These are phyloP conservation scores for Pammene aurita DNA, from an alignment of 2,888 invertebrate species.

Conservation along the genomic window DNA sequence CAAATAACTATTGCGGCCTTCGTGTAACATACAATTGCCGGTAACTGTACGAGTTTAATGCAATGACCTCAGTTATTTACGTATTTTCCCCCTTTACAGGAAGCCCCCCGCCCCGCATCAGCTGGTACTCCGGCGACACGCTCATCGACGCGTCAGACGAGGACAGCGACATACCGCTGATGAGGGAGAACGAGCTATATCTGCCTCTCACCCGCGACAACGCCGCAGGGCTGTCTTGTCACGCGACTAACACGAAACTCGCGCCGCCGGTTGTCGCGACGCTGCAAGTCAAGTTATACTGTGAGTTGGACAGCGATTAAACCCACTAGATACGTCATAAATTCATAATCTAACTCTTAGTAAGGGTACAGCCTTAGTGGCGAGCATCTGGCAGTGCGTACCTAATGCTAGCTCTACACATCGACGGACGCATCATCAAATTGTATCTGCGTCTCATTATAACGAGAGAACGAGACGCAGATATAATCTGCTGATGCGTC, in stretches of 20 bases:
- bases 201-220: slow-evolving; percentile 87
- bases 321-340: too few species aligned
- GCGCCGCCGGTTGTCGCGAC: slow-evolving; percentile 86
- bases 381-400: too few species aligned
- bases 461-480: too few species aligned
- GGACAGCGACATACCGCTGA: slow-evolving; percentile 84
- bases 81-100: slow-evolving; percentile 72
- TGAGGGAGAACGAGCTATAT: slow-evolving; percentile 87
- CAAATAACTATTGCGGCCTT: too few species aligned
- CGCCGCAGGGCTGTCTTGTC: slow-evolving; percentile 87
- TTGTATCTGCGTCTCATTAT: too few species aligned
- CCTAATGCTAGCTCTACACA: too few species aligned
- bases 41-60: background rate
- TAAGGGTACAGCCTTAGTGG: too few species aligned
- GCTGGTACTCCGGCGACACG: slow-evolving; percentile 90
- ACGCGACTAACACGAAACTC: slow-evolving; percentile 88
- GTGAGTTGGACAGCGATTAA: slow-evolving; percentile 80
- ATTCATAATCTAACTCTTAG: too few species aligned
- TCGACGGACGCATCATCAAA: too few species aligned
- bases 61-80: too few species aligned
- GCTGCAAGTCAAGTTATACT: slow-evolving; percentile 87
- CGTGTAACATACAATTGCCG: too few species aligned
- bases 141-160: slow-evolving; percentile 87
- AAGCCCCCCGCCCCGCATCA: slow-evolving; percentile 88
- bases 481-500: too few species aligned